Evolutionary conservation across 2,888 invertebrate genomes (phyloP).

Genomic region (Caenorhabditis sinica): DNA sequence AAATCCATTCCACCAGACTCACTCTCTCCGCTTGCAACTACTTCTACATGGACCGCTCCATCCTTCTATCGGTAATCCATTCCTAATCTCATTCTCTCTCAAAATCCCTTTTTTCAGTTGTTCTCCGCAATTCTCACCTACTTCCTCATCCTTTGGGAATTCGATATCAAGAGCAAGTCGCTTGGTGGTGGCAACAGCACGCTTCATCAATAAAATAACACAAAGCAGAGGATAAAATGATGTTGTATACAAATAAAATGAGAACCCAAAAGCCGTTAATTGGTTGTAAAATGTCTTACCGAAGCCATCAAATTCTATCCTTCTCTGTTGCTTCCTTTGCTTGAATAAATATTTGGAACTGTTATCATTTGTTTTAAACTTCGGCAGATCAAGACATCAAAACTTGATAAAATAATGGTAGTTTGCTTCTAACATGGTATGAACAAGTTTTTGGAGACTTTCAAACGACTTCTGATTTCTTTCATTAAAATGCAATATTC

Average conservation of each 20-base stretch:
- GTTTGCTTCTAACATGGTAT: no score
- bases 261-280: constrained; percentile 37
- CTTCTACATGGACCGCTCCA: constrained; percentile 74
- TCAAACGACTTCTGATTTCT: no score
- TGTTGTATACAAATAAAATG: constrained; percentile 17
- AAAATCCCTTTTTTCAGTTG: constrained; percentile 54
- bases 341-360: constrained; percentile 49
- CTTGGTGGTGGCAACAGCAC: constrained; percentile 38
- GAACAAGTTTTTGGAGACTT: no score
- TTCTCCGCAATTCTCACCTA: constrained; percentile 75
- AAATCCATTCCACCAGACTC: constrained; percentile 74
- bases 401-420: no score
- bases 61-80: constrained; percentile 66
- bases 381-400: not conserved
- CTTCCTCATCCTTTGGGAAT: constrained; percentile 72
- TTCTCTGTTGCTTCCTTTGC: constrained; percentile 49
- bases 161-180: constrained; percentile 60
- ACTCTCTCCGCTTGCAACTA: constrained; percentile 73
- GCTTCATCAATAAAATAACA: constrained; percentile 21
- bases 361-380: not conserved
- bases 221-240: constrained; percentile 21
- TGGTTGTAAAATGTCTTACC: constrained; percentile 43
- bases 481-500: no score
- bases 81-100: not conserved
- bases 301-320: constrained; percentile 11